Evolutionary conservation across 2,888 invertebrate species (phyloP).

Genomic region (Isoperla grammatica): DNA sequence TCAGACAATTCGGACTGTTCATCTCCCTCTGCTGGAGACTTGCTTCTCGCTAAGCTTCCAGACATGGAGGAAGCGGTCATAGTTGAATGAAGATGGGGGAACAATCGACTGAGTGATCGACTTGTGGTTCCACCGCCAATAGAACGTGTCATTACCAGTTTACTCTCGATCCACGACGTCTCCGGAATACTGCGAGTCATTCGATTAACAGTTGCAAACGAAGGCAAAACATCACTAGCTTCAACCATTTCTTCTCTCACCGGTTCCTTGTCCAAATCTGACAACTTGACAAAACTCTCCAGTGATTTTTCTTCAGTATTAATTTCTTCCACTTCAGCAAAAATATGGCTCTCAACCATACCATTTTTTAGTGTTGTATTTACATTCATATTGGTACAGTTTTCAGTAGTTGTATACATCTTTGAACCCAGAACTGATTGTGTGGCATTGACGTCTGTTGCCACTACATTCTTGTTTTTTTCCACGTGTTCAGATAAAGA

Average conservation of each 20-base stretch:
- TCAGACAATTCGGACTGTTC: conserved; percentile 44
- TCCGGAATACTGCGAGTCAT: conserved; percentile 67
- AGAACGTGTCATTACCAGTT: conserved; percentile 48
- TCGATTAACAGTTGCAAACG: conserved; percentile 37
- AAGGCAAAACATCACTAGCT: conserved; percentile 14
- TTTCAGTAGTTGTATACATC: no score
- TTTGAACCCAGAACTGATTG: no score
- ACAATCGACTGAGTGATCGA: conserved; percentile 49
- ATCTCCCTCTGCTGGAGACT: conserved; percentile 32
- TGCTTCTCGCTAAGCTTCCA: conserved; percentile 14
- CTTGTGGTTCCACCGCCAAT: conserved; percentile 26
- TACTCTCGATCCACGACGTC: conserved; percentile 59
- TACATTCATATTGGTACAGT: no score
- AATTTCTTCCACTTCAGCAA: no score
- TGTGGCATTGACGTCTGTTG: no score
- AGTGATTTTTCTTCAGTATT: not conserved
- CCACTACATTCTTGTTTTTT: no score
- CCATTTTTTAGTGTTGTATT: no score
- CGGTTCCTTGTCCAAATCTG: conserved; percentile 64
- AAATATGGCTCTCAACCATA: no score
- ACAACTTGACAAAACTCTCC: conserved; percentile 63
- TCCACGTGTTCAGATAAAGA: no score
- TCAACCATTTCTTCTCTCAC: conserved; percentile 20
- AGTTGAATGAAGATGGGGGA: conserved; percentile 50
- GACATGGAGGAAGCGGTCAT: conserved; percentile 16